Percentiles rank a stretch among this genome's conserved stretches.
Evolutionary conservation across 2,888 invertebrate species (phyloP).

Genomic region (Zaprionus bogoriensis): DNA sequence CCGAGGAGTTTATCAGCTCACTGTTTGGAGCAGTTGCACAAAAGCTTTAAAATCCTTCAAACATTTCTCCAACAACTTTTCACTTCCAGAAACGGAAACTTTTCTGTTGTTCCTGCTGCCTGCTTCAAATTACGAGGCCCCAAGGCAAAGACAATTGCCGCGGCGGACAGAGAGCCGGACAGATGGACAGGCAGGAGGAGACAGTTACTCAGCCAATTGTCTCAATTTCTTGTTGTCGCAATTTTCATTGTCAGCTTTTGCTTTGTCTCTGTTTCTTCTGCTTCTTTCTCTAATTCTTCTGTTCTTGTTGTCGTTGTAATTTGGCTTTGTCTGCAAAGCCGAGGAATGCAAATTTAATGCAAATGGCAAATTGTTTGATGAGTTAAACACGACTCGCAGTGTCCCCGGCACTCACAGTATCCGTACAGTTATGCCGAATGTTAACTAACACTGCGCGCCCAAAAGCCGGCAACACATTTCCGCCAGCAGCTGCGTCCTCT

Average conservation of each 20-base stretch:
- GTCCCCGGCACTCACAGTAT: not conserved
- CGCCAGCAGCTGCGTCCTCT: constrained; percentile 29
- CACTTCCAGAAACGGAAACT: constrained; percentile 39
- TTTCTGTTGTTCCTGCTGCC: constrained; percentile 33
- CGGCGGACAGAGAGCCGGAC: constrained; percentile 6
- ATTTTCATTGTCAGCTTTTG: constrained; percentile 43
- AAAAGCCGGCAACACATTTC: not conserved
- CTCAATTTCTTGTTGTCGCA: constrained; percentile 56
- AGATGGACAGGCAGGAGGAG: constrained; percentile 15
- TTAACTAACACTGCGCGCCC: constrained; percentile 24
- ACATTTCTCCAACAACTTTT: constrained; percentile 29
- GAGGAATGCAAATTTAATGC: constrained; percentile 60
- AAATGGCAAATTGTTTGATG: constrained; percentile 47
- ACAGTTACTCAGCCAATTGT: constrained; percentile 57
- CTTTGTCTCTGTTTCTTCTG: not conserved
- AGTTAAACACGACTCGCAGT: constrained; percentile 18
- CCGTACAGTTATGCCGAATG: constrained; percentile 25
- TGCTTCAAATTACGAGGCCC: constrained; percentile 47
- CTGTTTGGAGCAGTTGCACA: constrained; percentile 16
- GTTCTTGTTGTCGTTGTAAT: constrained; percentile 24
- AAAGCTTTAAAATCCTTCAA: constrained; percentile 24
- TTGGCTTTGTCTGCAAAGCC: constrained; percentile 31
- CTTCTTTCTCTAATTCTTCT: not conserved
- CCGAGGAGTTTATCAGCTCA: constrained; percentile 5
- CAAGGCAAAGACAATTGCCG: constrained; percentile 55